Evolutionary conservation across 2,113 vertebrate species (phyloP).

Genomic region (Hirundichthys speculiger): DNA sequence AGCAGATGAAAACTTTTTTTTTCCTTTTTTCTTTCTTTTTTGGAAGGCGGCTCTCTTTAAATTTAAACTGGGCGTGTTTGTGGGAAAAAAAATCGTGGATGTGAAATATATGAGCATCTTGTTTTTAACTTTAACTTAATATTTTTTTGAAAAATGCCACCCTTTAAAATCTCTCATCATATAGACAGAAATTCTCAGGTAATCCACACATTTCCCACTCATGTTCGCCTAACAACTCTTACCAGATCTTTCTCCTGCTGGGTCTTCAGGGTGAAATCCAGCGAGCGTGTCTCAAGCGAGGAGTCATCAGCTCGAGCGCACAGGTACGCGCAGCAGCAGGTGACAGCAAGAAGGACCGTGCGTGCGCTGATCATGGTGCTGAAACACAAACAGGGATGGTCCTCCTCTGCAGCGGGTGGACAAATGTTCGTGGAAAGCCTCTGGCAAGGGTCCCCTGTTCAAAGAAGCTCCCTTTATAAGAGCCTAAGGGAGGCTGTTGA

Average conservation of each 20-base stretch:
- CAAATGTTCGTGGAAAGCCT: background rate
- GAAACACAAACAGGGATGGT: slow-evolving; percentile 9
- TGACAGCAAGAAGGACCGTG: slow-evolving; percentile 53
- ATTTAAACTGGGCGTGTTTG: too few relatives aligned
- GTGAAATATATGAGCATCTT: background rate
- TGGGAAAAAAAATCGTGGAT: background rate
- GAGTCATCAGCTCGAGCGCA: slow-evolving; percentile 52
- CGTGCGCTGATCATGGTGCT: slow-evolving; percentile 67
- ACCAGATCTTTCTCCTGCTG: slow-evolving; percentile 78
- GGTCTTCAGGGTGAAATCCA: slow-evolving; percentile 67
- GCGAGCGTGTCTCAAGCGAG: slow-evolving; percentile 69
- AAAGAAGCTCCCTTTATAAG: slow-evolving; percentile 49
- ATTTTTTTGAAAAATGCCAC: background rate
- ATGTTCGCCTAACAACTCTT: slow-evolving; percentile 17
- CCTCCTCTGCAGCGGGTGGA: slow-evolving; percentile 13
- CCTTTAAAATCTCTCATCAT: background rate
- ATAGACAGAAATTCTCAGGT: background rate
- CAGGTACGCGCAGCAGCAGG: slow-evolving; percentile 66
- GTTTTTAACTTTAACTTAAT: background rate
- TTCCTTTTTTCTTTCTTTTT: background rate
- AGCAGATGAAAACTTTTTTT: background rate
- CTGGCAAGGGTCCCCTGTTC: slow-evolving; percentile 1
- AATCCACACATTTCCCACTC: too few relatives aligned
- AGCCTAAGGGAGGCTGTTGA: slow-evolving; percentile 30
- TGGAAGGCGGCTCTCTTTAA: too few relatives aligned